These are phyloP conservation scores for Notocelia uddmanniana DNA, from an alignment of 2,888 invertebrate species.

Conservation along the genomic window DNA sequence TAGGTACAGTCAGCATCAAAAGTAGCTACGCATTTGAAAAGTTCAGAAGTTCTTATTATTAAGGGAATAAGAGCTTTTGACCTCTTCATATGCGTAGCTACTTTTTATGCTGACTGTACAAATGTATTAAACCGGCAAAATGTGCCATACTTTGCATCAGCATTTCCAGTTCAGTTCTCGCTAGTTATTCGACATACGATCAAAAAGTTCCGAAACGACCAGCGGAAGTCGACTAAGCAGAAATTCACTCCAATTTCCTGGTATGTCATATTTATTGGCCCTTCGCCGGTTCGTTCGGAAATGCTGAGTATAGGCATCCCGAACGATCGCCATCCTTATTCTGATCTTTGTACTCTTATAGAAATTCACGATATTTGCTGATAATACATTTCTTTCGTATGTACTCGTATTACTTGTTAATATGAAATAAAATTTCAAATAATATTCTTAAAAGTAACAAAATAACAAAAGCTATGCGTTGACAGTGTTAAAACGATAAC, in stretches of 20 bases:
- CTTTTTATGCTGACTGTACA: not conserved
- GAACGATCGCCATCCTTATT: conserved; percentile 25
- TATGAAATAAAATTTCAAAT: too few relatives aligned
- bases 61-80: too few relatives aligned
- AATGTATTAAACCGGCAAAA: conserved; percentile 4
- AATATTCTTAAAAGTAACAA: too few relatives aligned
- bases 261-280: conserved; percentile 78
- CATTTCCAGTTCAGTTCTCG: conserved; percentile 23
- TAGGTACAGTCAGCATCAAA: too few relatives aligned
- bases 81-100: too few relatives aligned
- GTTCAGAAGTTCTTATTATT: too few relatives aligned
- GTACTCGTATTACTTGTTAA: too few relatives aligned
- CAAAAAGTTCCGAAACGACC: conserved; percentile 45
- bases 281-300: conserved; percentile 59
- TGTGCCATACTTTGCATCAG: conserved; percentile 10
- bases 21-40: too few relatives aligned
- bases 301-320: conserved; percentile 56
- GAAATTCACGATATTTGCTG: not conserved
- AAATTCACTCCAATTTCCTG: conserved; percentile 77
- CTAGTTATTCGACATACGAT: conserved; percentile 44
- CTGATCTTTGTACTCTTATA: conserved; percentile 2
- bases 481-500: too few relatives aligned
- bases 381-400: too few relatives aligned
- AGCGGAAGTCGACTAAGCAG: conserved; percentile 62
- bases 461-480: too few relatives aligned